These are phyloP conservation scores for Chelidonichthys spinosus DNA, from an alignment of 2,797 vertebrate species.

Conservation along the genomic window DNA sequence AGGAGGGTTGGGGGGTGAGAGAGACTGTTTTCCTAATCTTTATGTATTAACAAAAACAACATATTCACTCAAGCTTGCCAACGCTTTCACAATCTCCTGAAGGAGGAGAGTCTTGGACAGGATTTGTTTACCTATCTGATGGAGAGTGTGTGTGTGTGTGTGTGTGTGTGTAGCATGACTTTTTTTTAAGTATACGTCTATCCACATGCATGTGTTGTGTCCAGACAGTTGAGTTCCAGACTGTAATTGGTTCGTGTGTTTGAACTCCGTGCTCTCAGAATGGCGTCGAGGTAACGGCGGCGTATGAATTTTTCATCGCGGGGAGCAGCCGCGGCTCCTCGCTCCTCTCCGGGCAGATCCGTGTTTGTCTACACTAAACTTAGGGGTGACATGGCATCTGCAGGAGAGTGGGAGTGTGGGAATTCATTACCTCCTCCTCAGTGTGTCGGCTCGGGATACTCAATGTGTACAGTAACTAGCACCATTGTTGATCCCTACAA, in stretches of 20 bases:
- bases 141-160: constrained; percentile 29
- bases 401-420: constrained; percentile 88
- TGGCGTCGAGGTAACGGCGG: constrained; percentile 86
- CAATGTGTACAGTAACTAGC: constrained; percentile 18
- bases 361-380: constrained; percentile 95
- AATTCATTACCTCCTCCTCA: constrained; percentile 85
- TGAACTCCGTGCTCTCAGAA: constrained; percentile 92
- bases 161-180: constrained; percentile 43
- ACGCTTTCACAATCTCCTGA: constrained; percentile 78
- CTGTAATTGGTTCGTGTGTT: constrained; percentile 94
- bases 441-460: constrained; percentile 75
- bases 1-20: constrained; percentile 37
- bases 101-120: constrained; percentile 75
- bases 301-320: constrained; percentile 95
- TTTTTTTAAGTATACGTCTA: constrained; percentile 68
- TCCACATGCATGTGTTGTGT: constrained; percentile 71
- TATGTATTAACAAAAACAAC: constrained; percentile 86
- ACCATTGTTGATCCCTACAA: constrained; percentile 32
- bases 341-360: constrained; percentile 75
- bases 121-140: constrained; percentile 79
- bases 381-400: constrained; percentile 90
- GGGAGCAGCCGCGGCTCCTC: constrained; percentile 80
- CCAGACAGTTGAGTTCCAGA: constrained; percentile 80
- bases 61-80: constrained; percentile 82
- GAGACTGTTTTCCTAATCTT: constrained; percentile 82